phyloP scores from a whole-genome alignment of 1,140 invertebrate species.

The Ceratosolen fusciceps region DNA sequence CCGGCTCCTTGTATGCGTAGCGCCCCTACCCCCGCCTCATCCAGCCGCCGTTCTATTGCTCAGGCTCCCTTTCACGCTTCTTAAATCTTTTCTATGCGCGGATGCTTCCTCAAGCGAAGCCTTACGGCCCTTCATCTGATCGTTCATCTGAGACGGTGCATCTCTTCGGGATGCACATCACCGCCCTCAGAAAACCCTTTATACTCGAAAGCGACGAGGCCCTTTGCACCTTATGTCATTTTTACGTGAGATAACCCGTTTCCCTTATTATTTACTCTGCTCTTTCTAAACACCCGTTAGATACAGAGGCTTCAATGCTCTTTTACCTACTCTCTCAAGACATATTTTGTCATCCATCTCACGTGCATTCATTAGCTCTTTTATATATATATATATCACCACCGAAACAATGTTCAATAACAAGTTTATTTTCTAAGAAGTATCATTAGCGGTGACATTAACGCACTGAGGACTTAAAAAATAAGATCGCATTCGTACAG shows the following conservation, averaged over 20 bases:
- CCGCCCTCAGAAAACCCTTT: constrained; percentile 10
- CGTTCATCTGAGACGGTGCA: constrained; percentile 33
- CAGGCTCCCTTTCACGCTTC: constrained; percentile 39
- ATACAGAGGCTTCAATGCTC: not conserved
- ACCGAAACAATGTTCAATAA: no score
- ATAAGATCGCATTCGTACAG: no score
- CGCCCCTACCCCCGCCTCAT: not conserved
- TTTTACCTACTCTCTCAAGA: not conserved
- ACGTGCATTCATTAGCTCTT: no score
- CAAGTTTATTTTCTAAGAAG: no score
- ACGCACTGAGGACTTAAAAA: no score
- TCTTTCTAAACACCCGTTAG: not conserved
- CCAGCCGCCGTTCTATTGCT: not conserved
- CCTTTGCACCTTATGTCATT: not conserved
- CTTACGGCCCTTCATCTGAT: constrained; percentile 19
- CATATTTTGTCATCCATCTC: not conserved
- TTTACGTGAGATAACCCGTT: not conserved
- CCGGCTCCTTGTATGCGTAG: constrained; percentile 31
- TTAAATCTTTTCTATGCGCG: constrained; percentile 44
- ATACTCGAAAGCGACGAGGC: not conserved
- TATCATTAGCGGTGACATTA: no score
- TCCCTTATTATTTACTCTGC: not conserved
- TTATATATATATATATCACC: no score
- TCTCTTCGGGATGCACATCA: constrained; percentile 28
- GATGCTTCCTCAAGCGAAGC: not conserved